phyloP scores from a whole-genome alignment of 92 coral and sea anemone species.

The Epizoanthus illoricatus region DNA sequence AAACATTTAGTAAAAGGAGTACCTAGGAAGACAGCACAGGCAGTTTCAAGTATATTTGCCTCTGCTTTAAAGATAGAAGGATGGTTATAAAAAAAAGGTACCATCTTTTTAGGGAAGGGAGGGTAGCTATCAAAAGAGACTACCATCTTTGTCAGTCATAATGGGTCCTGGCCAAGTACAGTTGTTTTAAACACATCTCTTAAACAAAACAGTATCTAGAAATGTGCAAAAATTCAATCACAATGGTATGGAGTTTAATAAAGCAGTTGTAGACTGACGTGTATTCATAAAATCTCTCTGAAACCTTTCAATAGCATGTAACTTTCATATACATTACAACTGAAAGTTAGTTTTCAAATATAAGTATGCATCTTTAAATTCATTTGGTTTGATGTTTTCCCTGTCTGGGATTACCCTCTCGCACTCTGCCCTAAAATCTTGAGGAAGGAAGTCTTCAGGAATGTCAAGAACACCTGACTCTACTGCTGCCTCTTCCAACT shows the following conservation, averaged over 20 bases:
- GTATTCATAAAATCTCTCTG: no score
- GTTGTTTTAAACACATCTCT: background rate
- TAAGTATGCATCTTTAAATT: slow-evolving; percentile 29
- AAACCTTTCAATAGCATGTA: background rate
- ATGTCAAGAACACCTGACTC: slow-evolving; percentile 42
- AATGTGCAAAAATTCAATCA: no score
- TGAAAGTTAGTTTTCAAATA: slow-evolving; percentile 30
- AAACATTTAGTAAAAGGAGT: background rate
- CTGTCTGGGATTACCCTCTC: slow-evolving; percentile 24
- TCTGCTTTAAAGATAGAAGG: background rate
- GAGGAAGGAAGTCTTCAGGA: slow-evolving; percentile 40
- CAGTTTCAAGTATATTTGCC: background rate
- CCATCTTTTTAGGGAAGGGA: no score
- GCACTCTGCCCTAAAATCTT: slow-evolving; percentile 37
- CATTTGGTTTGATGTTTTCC: slow-evolving; percentile 24
- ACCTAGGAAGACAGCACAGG: background rate
- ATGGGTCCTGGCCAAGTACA: background rate
- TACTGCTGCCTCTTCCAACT: slow-evolving; percentile 29
- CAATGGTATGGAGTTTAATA: no score
- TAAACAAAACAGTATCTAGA: background rate
- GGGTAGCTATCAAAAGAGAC: no score
- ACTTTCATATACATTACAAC: background rate
- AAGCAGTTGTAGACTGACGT: no score
- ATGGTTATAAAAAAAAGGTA: background rate
- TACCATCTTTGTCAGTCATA: background rate